Conservation (phyloP, 2,113 vertebrate genomes). For the Prunella fulvescens region DNA sequence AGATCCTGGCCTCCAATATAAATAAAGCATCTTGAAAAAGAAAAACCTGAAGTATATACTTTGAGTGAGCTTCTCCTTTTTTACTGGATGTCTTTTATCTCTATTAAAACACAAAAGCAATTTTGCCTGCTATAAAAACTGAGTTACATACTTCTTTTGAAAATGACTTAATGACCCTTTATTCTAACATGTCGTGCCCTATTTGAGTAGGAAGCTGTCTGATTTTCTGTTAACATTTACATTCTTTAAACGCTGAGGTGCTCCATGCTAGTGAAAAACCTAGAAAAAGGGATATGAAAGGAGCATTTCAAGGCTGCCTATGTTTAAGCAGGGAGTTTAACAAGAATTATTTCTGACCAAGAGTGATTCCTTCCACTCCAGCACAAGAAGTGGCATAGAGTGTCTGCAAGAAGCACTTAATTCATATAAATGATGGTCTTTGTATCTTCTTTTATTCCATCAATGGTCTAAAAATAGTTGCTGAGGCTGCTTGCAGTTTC, state of each 20-base stretch:
- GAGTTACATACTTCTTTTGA: not conserved
- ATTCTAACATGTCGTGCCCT: not conserved
- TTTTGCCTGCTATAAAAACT: not conserved
- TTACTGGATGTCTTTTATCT: not conserved
- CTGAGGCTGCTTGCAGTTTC: not conserved
- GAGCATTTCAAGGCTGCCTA: not conserved
- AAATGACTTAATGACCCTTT: not conserved
- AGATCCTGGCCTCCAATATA: not conserved
- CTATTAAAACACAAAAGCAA: not conserved
- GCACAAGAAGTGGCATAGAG: not conserved
- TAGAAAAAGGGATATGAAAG: not conserved
- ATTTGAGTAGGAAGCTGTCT: not conserved
- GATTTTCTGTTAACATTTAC: not conserved
- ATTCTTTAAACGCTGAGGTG: not conserved
- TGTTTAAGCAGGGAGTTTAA: not conserved
- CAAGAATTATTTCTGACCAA: not conserved
- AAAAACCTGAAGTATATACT: not conserved
- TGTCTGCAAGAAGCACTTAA: not conserved
- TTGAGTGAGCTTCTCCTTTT: not conserved
- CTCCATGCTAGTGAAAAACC: not conserved
- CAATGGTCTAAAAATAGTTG: conserved; percentile 4
- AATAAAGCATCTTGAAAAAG: not conserved
- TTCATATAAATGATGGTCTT: not conserved
- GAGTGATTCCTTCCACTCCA: not conserved
- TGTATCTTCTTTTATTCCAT: not conserved